Conservation (phyloP, 2,113 vertebrate species). For the Isichthys henryi region DNA sequence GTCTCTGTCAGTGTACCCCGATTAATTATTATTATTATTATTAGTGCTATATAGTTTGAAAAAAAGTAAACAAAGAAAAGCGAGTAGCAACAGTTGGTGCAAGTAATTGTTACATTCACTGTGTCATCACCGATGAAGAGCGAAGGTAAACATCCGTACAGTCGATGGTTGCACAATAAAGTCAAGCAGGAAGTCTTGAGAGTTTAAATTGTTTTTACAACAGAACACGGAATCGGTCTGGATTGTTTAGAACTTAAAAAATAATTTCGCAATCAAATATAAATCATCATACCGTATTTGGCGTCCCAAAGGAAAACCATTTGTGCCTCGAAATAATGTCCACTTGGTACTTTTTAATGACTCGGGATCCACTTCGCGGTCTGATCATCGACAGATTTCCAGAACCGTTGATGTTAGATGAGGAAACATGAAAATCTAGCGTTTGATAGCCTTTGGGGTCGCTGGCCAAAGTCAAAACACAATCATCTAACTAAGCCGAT, state of each 20-base stretch:
- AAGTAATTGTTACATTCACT: background rate
- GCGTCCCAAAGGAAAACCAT: constrained; percentile 74
- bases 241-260: background rate
- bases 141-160: background rate
- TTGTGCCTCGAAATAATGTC: constrained; percentile 40
- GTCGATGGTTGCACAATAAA: background rate
- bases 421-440: constrained; percentile 1
- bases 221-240: background rate
- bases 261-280: background rate
- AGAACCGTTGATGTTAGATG: background rate
- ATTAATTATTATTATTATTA: background rate
- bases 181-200: background rate
- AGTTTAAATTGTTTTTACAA: background rate
- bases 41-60: background rate
- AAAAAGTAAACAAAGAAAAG: background rate
- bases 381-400: background rate
- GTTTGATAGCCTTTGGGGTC: background rate
- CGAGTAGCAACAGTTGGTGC: constrained; percentile 5
- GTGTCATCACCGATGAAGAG: background rate
- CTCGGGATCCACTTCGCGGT: background rate
- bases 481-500: background rate
- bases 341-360: constrained; percentile 1
- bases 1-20: background rate
- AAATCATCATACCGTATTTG: constrained; percentile 60
- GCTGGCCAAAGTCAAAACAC: background rate